Conservation (phyloP, 1,140 invertebrate species). For the Oedothorax gibbosus region DNA sequence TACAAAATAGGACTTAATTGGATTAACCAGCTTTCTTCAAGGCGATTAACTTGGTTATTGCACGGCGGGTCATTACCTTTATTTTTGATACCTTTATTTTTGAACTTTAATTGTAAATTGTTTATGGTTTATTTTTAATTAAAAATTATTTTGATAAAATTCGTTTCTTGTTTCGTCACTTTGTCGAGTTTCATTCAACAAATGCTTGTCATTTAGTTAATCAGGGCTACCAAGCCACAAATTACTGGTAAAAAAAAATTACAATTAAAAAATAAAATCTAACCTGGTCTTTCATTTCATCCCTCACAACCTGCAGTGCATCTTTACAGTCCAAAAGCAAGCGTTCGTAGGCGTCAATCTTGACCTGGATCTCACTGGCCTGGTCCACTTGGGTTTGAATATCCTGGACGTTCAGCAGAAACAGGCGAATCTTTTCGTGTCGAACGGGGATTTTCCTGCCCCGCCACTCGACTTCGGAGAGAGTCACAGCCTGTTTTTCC, state of each 20-base stretch:
- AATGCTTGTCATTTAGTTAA: no score
- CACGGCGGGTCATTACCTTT: no score
- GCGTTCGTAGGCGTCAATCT: constrained; percentile 88
- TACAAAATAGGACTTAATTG: no score
- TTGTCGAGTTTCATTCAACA: no score
- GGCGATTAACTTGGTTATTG: no score
- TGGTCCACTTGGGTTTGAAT: constrained; percentile 80
- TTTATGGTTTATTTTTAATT: no score
- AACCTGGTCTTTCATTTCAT: constrained; percentile 84
- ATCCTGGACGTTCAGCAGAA: constrained; percentile 84
- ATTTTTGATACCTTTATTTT: no score
- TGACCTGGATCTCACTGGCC: constrained; percentile 75
- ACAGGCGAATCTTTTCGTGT: constrained; percentile 82
- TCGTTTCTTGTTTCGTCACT: no score
- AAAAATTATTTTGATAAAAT: no score
- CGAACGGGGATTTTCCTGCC: constrained; percentile 83
- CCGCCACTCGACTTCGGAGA: constrained; percentile 90
- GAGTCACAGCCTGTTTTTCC: constrained; percentile 78
- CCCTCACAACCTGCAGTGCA: constrained; percentile 85
- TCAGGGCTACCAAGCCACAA: no score
- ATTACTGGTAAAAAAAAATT: not conserved
- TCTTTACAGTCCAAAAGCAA: constrained; percentile 96
- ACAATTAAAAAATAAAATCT: constrained; percentile 4
- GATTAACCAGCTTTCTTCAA: no score
- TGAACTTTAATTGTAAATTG: no score